These are phyloP conservation scores for Globodera rostochiensis DNA, from an alignment of 1,140 invertebrate species.

Conservation along the genomic window DNA sequence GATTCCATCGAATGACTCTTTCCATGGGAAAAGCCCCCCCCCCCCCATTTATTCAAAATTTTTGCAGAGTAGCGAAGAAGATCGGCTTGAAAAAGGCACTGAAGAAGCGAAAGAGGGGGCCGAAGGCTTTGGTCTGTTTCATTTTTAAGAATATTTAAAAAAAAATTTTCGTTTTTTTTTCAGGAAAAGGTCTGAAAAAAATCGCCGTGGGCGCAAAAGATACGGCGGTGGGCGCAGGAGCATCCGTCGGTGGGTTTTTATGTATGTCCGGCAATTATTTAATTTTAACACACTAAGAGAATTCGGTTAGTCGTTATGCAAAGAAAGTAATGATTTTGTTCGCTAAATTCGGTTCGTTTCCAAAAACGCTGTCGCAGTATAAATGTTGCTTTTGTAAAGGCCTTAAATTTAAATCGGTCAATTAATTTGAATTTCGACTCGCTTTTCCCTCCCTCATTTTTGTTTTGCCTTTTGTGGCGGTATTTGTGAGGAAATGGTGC, in stretches of 20 bases:
- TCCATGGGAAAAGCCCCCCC: background rate
- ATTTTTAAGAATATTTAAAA: background rate
- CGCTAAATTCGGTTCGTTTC: too few relatives aligned
- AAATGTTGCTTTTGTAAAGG: too few relatives aligned
- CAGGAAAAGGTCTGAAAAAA: conserved; percentile 7
- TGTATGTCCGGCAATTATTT: background rate
- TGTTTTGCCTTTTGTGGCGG: background rate
- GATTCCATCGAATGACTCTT: background rate
- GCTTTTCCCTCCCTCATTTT: background rate
- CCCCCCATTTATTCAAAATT: background rate
- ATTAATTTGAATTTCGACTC: background rate
- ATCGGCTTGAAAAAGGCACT: background rate
- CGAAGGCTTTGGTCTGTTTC: background rate
- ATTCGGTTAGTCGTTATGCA: background rate
- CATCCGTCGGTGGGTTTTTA: conserved; percentile 2
- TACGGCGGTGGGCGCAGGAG: conserved; percentile 14
- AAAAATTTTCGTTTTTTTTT: background rate
- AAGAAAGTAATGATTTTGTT: background rate
- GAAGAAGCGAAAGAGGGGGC: conserved; percentile 15
- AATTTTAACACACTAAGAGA: background rate
- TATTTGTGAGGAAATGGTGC: conserved; percentile 2
- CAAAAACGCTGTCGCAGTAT: too few relatives aligned
- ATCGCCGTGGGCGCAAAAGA: conserved; percentile 22
- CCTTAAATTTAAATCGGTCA: too few relatives aligned
- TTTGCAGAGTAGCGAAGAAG: background rate